phyloP scores from a whole-genome alignment of 2,888 invertebrate species.

The Podabrus alpinus region DNA sequence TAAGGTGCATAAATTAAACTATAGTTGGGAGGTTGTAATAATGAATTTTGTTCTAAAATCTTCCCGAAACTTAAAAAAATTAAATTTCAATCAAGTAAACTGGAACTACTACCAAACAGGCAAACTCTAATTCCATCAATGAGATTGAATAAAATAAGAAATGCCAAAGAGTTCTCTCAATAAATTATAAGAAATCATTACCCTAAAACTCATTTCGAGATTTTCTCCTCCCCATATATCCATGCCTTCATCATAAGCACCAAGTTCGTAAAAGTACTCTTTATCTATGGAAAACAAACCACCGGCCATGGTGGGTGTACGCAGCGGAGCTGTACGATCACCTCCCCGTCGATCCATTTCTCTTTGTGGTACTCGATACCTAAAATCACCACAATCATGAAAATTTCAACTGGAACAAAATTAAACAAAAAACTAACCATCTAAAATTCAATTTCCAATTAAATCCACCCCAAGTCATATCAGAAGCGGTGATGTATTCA shows the following conservation, averaged over 20 bases:
- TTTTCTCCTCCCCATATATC: slow-evolving; percentile 99
- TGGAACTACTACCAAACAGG: background rate
- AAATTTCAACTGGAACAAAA: background rate
- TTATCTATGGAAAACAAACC: slow-evolving; percentile 93
- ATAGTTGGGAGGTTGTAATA: background rate
- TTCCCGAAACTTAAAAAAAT: background rate
- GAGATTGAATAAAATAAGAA: background rate
- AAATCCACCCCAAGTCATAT: slow-evolving; percentile 99
- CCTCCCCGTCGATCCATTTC: slow-evolving; percentile 93
- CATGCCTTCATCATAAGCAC: slow-evolving; percentile 99
- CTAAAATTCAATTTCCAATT: slow-evolving; percentile 99
- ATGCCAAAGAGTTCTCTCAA: background rate
- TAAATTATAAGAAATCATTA: slow-evolving; percentile 52
- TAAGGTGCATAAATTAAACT: background rate
- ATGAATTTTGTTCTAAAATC: background rate
- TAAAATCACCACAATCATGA: slow-evolving; percentile 45
- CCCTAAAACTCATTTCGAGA: slow-evolving; percentile 93
- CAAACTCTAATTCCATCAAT: background rate
- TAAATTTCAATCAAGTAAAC: background rate
- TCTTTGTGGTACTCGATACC: slow-evolving; percentile 96
- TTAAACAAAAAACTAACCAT: slow-evolving; percentile 69
- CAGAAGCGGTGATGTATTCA: slow-evolving; percentile 97
- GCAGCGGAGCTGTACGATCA: slow-evolving; percentile 88
- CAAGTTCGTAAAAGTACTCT: slow-evolving; percentile 96
- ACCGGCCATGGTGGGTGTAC: slow-evolving; percentile 98